A percentile compares a stretch with the other conserved stretches of the same genome.
Conservation (phyloP, 2,797 vertebrate species). For the Holocentrus rufus region DNA sequence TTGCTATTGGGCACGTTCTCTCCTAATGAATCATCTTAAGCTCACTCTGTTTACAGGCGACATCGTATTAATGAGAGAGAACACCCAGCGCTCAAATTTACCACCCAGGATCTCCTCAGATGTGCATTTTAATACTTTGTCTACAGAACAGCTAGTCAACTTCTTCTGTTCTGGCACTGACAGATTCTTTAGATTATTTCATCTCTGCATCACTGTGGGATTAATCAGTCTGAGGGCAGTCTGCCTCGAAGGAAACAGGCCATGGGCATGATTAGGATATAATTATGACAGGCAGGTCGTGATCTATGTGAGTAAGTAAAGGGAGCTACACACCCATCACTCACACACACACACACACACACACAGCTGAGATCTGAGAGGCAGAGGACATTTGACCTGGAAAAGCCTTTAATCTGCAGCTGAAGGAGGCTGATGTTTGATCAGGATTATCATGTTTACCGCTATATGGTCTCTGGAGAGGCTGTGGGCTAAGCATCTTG, state of each 20-base stretch:
- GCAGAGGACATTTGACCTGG: constrained; percentile 73
- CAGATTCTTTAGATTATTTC: constrained; percentile 21
- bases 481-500: constrained; percentile 46
- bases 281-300: constrained; percentile 59
- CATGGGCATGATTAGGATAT: constrained; percentile 46
- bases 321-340: no score
- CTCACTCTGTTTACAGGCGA: neutral
- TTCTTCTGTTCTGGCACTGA: neutral
- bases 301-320: constrained; percentile 52
- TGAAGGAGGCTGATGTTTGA: constrained; percentile 70
- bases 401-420: constrained; percentile 78
- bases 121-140: constrained; percentile 5
- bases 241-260: constrained; percentile 39
- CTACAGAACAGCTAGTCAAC: constrained; percentile 9
- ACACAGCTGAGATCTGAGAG: constrained; percentile 53
- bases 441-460: constrained; percentile 78
- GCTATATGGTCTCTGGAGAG: constrained; percentile 47
- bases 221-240: constrained; percentile 20
- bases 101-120: neutral
- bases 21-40: constrained; percentile 3
- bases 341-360: constrained; percentile 7
- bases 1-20: constrained; percentile 6
- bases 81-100: neutral
- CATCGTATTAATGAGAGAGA: constrained; percentile 1
- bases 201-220: constrained; percentile 28